These are phyloP conservation scores for Melinopterus prodromus DNA, from an alignment of 2,888 invertebrate genomes.

Conservation along the genomic window DNA sequence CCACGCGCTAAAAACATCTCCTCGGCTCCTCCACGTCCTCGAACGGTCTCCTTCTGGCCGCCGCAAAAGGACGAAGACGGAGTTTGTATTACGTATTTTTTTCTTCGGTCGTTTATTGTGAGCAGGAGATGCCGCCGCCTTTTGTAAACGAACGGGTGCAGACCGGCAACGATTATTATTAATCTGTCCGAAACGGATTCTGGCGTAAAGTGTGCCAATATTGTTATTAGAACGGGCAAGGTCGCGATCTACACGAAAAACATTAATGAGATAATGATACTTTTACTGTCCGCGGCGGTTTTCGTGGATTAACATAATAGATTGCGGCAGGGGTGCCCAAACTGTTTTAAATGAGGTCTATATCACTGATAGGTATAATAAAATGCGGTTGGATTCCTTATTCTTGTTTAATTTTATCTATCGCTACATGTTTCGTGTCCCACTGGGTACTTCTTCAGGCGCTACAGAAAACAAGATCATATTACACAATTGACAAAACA, in stretches of 20 bases:
- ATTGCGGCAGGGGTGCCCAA: neutral
- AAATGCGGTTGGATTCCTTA: no score
- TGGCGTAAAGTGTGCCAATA: neutral
- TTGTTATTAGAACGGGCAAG: neutral
- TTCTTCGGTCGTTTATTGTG: neutral
- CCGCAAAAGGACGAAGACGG: neutral
- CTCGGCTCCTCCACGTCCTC: neutral
- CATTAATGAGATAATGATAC: constrained; percentile 4
- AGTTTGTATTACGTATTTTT: neutral
- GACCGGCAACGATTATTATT: neutral
- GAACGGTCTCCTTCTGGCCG: neutral
- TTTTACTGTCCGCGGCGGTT: neutral
- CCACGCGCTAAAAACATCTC: constrained; percentile 27
- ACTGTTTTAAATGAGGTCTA: neutral
- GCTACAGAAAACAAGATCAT: no score
- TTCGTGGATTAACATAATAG: neutral
- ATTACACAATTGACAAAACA: no score
- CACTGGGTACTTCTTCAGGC: no score
- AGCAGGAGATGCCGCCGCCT: constrained; percentile 4
- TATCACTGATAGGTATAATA: neutral
- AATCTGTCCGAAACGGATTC: neutral
- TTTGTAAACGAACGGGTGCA: constrained; percentile 4
- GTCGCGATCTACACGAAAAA: neutral
- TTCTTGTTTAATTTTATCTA: no score
- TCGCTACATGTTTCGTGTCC: no score